Percentiles rank a stretch among this genome's conserved stretches.
These are phyloP conservation scores for Cygnus atratus DNA, from an alignment of 2,113 vertebrate species.

Conservation along the genomic window DNA sequence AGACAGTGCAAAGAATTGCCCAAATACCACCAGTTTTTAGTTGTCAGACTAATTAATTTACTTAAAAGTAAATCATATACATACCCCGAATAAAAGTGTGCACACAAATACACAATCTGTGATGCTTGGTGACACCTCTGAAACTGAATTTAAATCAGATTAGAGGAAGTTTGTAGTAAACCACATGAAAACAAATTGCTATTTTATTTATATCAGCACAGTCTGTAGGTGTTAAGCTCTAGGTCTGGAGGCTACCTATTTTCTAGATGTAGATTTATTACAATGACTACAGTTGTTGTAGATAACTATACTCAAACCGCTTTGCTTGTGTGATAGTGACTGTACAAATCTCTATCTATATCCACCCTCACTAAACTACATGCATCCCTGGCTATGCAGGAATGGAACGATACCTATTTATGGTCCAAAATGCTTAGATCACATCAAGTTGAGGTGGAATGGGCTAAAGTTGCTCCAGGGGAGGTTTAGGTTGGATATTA, in stretches of 20 bases:
- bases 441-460: background rate
- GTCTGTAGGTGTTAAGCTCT: background rate
- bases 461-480: no score
- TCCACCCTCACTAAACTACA: background rate
- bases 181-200: background rate
- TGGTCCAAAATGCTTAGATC: background rate
- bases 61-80: background rate
- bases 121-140: background rate
- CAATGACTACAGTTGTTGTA: background rate
- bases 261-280: background rate
- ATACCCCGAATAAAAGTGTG: background rate
- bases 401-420: background rate
- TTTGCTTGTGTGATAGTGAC: background rate
- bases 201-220: background rate
- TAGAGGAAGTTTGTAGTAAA: background rate
- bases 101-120: background rate
- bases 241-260: background rate
- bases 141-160: background rate
- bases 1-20: background rate
- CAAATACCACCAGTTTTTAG: background rate
- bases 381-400: background rate
- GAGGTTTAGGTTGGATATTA: no score
- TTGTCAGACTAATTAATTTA: background rate
- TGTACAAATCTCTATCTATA: rapidly evolving
- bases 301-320: background rate